Evolutionary conservation across 1,140 invertebrate species (phyloP), one percentile per base, ranked within the genome.

Genomic region (Drosophila punjabiensis): DNA sequence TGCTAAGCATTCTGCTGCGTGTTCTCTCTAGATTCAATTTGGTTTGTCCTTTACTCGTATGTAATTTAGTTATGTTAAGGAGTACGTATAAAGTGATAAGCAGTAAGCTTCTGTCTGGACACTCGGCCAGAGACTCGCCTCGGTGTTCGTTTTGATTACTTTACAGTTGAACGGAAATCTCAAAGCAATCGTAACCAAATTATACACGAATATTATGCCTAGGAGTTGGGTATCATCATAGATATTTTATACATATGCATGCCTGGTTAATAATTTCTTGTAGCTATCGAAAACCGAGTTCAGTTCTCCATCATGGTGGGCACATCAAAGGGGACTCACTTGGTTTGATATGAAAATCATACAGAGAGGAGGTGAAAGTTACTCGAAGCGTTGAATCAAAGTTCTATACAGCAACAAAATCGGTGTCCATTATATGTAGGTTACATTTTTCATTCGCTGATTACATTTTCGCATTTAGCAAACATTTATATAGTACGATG

Each of bases 1-100:
- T 88, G 85, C 85, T 85, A 88, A 88, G 85, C 85, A 88, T 81
- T 85, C 88, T 89, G 78, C 85, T 88, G 85, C 78, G 85, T 82
- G 79, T 92, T 69, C 71, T 75, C 50, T 85, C 65, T 89, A 82
- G 73, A 64, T 76, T 79, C 73, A 63, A 81, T 81, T 70, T 63
- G 61, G 58, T 64, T 77, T 81, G 39, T 61, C 9, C 16, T 62
- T 65, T 74, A 56, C 41, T 55, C 24, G 64, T 45, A 64, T 30
- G 64, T 64, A 64, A 32, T 43, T 65, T 56, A 64, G 39, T 74
- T 61, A 41, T 50, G 59, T 70, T 61, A 68, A 53, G 63, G 59
- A 73, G 64, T 81, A 66, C 45, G 39, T 83, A 70, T 48, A 55
- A 60, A 59, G 35, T 77, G 71, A 75, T 68, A 76, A 89, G 68